Evolutionary conservation across 2,888 invertebrate genomes (phyloP).

Genomic region (Augochlorella aurata): DNA sequence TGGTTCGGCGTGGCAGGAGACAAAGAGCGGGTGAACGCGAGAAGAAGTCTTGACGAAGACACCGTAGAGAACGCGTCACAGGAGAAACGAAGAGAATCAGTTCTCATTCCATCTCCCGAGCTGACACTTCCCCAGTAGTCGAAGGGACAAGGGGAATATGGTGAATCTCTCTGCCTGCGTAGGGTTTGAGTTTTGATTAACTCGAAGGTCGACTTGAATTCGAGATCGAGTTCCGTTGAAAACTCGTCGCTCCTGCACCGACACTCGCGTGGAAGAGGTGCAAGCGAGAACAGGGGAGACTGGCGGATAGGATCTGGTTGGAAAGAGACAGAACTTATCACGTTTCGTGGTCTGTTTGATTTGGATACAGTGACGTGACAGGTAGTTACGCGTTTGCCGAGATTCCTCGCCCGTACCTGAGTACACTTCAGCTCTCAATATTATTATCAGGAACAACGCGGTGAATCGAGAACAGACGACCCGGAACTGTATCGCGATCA

Average conservation of each 20-base stretch:
- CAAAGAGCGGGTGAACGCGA: constrained; percentile 10
- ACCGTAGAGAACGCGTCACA: neutral
- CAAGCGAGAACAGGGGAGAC: neutral
- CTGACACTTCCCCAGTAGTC: neutral
- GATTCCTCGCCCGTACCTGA: constrained; percentile 47
- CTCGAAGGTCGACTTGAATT: constrained; percentile 73
- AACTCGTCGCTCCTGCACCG: constrained; percentile 36
- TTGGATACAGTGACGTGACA: constrained; percentile 62
- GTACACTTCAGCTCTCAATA: constrained; percentile 45
- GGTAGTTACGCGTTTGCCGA: constrained; percentile 65
- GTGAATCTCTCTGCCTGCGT: constrained; percentile 45
- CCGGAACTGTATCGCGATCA: constrained; percentile 40
- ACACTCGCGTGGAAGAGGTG: neutral
- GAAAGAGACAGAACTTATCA: constrained; percentile 53
- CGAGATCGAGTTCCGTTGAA: constrained; percentile 71
- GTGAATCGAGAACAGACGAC: constrained; percentile 34
- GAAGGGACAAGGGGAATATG: constrained; percentile 45
- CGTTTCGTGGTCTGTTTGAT: constrained; percentile 64
- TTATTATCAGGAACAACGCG: constrained; percentile 57
- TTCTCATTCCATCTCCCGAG: constrained; percentile 19
- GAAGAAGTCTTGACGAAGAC: constrained; percentile 18
- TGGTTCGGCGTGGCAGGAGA: constrained; percentile 14
- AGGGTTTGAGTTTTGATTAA: constrained; percentile 76
- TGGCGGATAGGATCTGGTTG: neutral
- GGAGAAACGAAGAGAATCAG: constrained; percentile 23